Percentiles rank a stretch among this genome's conserved stretches.
Conservation (phyloP, 1,140 invertebrate genomes). For the Agrilus planipennis region DNA sequence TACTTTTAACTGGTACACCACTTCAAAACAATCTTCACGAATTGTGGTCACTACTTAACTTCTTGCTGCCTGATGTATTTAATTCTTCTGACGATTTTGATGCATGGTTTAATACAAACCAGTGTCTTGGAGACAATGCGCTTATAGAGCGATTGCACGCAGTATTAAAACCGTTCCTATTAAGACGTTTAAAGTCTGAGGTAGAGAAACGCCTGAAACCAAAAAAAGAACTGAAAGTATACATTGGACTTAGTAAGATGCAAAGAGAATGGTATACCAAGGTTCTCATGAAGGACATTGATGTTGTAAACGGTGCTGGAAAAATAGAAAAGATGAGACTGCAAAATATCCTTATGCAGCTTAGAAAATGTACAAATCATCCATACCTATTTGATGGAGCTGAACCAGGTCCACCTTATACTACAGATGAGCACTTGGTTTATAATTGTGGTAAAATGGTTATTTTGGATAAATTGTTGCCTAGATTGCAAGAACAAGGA, state of each 20-base stretch:
- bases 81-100: constrained; percentile 97
- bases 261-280: constrained; percentile 99
- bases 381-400: constrained; percentile 98
- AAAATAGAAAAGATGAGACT: constrained; percentile 96
- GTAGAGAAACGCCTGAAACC: constrained; percentile 94
- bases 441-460: constrained; percentile 96
- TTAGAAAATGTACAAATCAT: constrained; percentile 96
- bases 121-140: constrained; percentile 81
- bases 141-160: constrained; percentile 89
- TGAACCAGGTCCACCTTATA: constrained; percentile 97
- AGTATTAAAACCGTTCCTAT: constrained; percentile 88
- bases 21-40: constrained; percentile 93
- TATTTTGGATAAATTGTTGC: constrained; percentile 90
- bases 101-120: constrained; percentile 96
- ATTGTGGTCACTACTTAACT: constrained; percentile 96
- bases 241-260: constrained; percentile 95
- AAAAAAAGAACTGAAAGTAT: constrained; percentile 96
- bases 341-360: constrained; percentile 98
- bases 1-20: constrained; percentile 79
- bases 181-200: constrained; percentile 92
- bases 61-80: constrained; percentile 95
- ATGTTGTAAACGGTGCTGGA: constrained; percentile 94
- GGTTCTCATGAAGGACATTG: constrained; percentile 98
- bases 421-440: constrained; percentile 92
- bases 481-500: constrained; percentile 81